phyloP scores from a whole-genome alignment of 1,140 invertebrate species.

The Cotesia vestalis region DNA sequence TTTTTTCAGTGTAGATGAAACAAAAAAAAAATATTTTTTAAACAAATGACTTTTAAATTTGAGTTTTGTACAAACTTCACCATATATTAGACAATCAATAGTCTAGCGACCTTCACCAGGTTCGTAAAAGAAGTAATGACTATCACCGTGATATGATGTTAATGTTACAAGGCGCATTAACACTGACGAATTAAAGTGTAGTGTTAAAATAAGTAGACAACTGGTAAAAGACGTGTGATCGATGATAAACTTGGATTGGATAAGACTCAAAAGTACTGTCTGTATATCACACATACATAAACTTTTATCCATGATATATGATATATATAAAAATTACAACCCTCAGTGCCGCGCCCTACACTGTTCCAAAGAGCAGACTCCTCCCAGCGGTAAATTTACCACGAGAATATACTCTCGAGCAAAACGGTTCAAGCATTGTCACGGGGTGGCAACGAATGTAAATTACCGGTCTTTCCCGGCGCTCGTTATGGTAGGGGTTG shows the following conservation, averaged over 20 bases:
- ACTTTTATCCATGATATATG: constrained; percentile 37
- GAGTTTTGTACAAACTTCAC: too few relatives aligned
- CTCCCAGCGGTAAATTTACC: constrained; percentile 3
- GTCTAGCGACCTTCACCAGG: neutral
- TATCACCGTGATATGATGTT: constrained; percentile 58
- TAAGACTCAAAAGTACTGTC: neutral
- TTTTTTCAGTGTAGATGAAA: too few relatives aligned
- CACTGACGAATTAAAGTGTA: constrained; percentile 59
- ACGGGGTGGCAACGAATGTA: neutral
- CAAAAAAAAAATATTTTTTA: too few relatives aligned
- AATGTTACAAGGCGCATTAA: constrained; percentile 56
- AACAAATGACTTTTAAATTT: too few relatives aligned
- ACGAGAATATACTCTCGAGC: too few relatives aligned
- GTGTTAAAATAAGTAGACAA: constrained; percentile 34
- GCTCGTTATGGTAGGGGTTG: constrained; percentile 36
- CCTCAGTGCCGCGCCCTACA: too few relatives aligned
- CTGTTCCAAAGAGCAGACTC: too few relatives aligned
- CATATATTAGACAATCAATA: too few relatives aligned
- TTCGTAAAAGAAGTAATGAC: constrained; percentile 39
- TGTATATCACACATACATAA: neutral
- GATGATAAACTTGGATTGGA: constrained; percentile 58
- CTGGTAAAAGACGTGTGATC: constrained; percentile 55
- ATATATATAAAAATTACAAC: constrained; percentile 36
- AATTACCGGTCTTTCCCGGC: constrained; percentile 33
- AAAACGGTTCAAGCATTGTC: neutral